Percentiles rank a stretch among this genome's conserved stretches.
These are phyloP conservation scores for Linyphia triangularis DNA, from an alignment of 2,888 invertebrate genomes.

Conservation along the genomic window DNA sequence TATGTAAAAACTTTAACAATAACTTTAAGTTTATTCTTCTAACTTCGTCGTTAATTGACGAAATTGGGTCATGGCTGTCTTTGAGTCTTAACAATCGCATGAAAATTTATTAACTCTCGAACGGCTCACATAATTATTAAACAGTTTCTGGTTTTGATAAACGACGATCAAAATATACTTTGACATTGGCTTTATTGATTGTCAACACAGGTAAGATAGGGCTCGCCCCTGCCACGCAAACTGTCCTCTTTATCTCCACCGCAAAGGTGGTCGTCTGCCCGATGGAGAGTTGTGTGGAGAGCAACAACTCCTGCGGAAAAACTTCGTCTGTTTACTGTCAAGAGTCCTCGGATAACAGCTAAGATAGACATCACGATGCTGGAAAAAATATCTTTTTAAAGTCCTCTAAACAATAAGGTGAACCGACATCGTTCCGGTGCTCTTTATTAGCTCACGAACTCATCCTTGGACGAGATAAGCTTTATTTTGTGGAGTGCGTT, in stretches of 20 bases:
- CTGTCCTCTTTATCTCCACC: constrained; percentile 18
- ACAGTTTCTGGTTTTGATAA: too few relatives aligned
- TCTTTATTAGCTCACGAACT: constrained; percentile 12
- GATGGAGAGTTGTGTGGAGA: not conserved
- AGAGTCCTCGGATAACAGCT: constrained; percentile 18
- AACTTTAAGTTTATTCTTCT: too few relatives aligned
- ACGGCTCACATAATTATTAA: too few relatives aligned
- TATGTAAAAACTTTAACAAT: too few relatives aligned
- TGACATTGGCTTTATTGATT: too few relatives aligned
- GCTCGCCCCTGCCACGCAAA: not conserved
- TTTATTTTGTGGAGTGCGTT: constrained; percentile 10
- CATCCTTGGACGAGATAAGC: constrained; percentile 38
- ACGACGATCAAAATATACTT: too few relatives aligned
- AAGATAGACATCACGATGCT: constrained; percentile 28
- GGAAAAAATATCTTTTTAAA: not conserved
- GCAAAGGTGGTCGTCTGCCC: constrained; percentile 26
- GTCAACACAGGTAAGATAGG: not conserved
- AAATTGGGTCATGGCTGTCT: too few relatives aligned
- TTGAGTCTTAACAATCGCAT: too few relatives aligned
- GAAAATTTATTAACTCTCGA: not conserved
- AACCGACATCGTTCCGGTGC: constrained; percentile 25
- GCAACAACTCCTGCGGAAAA: constrained; percentile 40
- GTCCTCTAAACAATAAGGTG: constrained; percentile 43
- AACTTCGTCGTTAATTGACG: too few relatives aligned
- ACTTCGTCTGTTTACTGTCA: constrained; percentile 17